A percentile compares a stretch with the other conserved stretches of the same genome.
phyloP scores from a whole-genome alignment of 2,888 invertebrate genomes.

The Ecdyonurus torrentis region DNA sequence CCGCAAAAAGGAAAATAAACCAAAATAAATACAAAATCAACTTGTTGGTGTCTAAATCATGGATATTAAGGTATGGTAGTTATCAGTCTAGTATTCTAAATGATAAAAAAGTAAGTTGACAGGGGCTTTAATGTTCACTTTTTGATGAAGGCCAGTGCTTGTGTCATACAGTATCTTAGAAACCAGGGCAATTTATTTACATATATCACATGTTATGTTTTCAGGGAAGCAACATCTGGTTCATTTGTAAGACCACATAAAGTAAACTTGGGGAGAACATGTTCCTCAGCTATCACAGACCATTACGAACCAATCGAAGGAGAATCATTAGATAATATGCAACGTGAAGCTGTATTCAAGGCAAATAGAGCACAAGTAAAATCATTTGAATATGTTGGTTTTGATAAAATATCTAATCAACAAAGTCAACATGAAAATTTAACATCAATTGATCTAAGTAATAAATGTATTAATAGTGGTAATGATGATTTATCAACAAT shows the following conservation, averaged over 20 bases:
- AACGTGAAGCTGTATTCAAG: slow-evolving; percentile 42
- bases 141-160: too few species aligned
- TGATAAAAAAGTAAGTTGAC: too few species aligned
- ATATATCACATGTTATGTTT: too few species aligned
- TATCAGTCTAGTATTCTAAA: too few species aligned
- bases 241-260: slow-evolving; percentile 78
- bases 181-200: too few species aligned
- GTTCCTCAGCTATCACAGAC: slow-evolving; percentile 54
- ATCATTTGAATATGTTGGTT: slow-evolving; percentile 77
- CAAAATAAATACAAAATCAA: too few species aligned
- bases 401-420: slow-evolving; percentile 58
- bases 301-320: slow-evolving; percentile 14
- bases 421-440: slow-evolving; percentile 50
- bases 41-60: too few species aligned
- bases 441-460: slow-evolving; percentile 45
- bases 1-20: too few species aligned
- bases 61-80: too few species aligned
- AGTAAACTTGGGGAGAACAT: slow-evolving; percentile 49
- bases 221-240: slow-evolving; percentile 58
- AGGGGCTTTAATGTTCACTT: too few species aligned
- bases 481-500: slow-evolving; percentile 31
- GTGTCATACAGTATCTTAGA: too few species aligned
- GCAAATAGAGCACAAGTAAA: slow-evolving; percentile 51
- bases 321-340: slow-evolving; percentile 27
- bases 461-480: slow-evolving; percentile 49